Percentiles rank a stretch among this genome's conserved stretches.
phyloP scores from a whole-genome alignment of 2,888 invertebrate species.

The Leptarthrus brevirostris region DNA sequence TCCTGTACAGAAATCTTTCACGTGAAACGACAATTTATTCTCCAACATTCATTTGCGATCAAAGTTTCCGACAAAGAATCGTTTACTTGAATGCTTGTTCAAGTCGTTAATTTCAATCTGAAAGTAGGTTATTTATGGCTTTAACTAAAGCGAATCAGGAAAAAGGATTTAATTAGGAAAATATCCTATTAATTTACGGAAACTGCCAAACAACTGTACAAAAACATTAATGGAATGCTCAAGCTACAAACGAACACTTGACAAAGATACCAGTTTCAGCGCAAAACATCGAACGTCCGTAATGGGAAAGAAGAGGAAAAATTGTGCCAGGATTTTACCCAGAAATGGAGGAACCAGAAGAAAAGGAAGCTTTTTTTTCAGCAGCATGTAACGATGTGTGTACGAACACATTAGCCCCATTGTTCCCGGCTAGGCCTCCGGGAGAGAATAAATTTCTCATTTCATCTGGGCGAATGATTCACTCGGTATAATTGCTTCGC shows the following conservation, averaged over 20 bases:
- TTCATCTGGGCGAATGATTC: conserved; percentile 46
- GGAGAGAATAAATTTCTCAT: conserved; percentile 51
- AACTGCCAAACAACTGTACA: conserved; percentile 16
- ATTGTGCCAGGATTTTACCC: conserved; percentile 37
- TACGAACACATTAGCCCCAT: conserved; percentile 17
- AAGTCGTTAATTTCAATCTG: conserved; percentile 25
- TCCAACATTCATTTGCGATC: not conserved
- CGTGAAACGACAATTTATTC: not conserved
- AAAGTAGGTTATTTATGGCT: conserved; percentile 19
- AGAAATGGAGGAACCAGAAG: conserved; percentile 17
- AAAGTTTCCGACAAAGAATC: not conserved
- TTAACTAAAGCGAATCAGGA: not conserved
- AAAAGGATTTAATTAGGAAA: conserved; percentile 43
- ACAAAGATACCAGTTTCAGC: not conserved
- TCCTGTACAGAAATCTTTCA: no score
- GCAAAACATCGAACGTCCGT: not conserved
- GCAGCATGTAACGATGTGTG: conserved; percentile 7
- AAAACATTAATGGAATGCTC: conserved; percentile 13
- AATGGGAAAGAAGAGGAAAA: not conserved
- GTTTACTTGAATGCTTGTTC: conserved; percentile 3
- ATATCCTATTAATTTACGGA: conserved; percentile 35
- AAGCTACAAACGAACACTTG: not conserved
- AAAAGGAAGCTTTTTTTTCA: not conserved
- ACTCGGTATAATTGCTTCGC: conserved; percentile 47
- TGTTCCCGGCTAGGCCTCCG: conserved; percentile 33